phyloP scores from a whole-genome alignment of 2,888 invertebrate species.

The Achlya flavicornis region DNA sequence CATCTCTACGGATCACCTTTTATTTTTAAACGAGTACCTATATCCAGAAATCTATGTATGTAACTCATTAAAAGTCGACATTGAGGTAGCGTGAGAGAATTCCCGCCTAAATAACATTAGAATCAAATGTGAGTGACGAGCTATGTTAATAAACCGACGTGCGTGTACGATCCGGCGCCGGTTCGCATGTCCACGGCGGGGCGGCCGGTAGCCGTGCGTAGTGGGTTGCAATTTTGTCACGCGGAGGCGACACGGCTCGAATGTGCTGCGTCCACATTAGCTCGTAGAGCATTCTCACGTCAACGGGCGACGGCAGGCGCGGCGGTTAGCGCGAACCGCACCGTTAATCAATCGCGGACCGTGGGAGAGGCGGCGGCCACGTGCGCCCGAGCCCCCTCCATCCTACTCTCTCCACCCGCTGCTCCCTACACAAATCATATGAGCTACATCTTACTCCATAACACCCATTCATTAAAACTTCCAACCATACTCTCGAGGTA shows the following conservation, averaged over 20 bases:
- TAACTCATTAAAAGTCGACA: not conserved
- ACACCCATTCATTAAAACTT: not conserved
- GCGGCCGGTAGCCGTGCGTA: slow-evolving; percentile 10
- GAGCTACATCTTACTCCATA: too few species aligned
- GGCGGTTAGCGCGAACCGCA: slow-evolving; percentile 55
- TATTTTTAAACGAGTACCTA: not conserved
- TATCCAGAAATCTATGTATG: too few species aligned
- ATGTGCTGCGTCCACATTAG: slow-evolving; percentile 54
- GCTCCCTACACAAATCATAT: not conserved
- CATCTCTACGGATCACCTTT: not conserved
- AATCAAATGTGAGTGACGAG: slow-evolving; percentile 11
- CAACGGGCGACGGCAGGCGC: slow-evolving; percentile 36
- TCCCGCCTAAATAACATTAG: slow-evolving; percentile 11
- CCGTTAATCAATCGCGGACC: slow-evolving; percentile 68
- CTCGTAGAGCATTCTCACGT: slow-evolving; percentile 60
- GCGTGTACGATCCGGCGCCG: slow-evolving; percentile 3
- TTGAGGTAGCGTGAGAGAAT: slow-evolving; percentile 9
- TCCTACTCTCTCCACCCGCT: not conserved
- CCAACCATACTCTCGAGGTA: not conserved
- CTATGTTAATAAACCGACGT: slow-evolving; percentile 14
- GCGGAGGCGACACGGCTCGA: slow-evolving; percentile 56
- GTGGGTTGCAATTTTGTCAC: slow-evolving; percentile 57
- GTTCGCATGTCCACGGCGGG: slow-evolving; percentile 12
- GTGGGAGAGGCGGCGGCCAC: slow-evolving; percentile 60
- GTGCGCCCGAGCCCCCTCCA: slow-evolving; percentile 32